Base-by-base conservation (phyloP, 2,797 vertebrate genomes). In the Garrulus glandarius region DNA sequence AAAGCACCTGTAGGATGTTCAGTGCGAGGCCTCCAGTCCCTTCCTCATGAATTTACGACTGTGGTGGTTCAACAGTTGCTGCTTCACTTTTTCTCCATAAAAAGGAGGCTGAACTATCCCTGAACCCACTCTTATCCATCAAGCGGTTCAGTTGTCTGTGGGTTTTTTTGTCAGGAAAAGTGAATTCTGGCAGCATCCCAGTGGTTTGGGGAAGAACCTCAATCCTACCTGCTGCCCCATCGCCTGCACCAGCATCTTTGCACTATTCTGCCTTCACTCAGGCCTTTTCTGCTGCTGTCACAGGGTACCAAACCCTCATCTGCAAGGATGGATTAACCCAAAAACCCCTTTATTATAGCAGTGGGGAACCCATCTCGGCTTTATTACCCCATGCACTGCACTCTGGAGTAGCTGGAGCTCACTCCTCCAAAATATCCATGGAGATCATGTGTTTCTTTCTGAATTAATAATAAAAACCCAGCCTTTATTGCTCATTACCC, bases 341-440 rank as follows among this genome's bases (percentile, higher is more conserved):
- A 47, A 60, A 44, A 1, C 5, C 9, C 34, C 10, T 76, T 79
- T 67, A 32, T 29, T 47, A 55, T 0, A 55, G 36, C 0, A 2
- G 9, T 23, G 16, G 29, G 39, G 46, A 80, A 75, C 11, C 15
- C 69, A 41, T 36, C 29, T 59, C 0, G 0, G 72, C 23, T 72
- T 60, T 13, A 36, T 20, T 30, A 46, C 9, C 29, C 27, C 59
- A 19, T 12, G 13, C 17, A 43, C 10, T 4, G 1, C 5, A 5
- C 23, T 50, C 15, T 21, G 8, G 44, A 56, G 64, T 19, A 49
- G 65, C 37, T 71, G 57, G 32, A 85, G 26, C 4, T 3, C 47
- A n/a, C 15, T 32, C 13, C 22, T 13, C 6, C 9, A 34, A n/a
- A 67, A 61, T 19, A 50, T 9, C 44, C 3, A 27, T 1, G 24